A percentile compares a stretch with the other conserved stretches of the same genome.
Conservation (phyloP, 1,140 invertebrate genomes). For the Globodera rostochiensis region DNA sequence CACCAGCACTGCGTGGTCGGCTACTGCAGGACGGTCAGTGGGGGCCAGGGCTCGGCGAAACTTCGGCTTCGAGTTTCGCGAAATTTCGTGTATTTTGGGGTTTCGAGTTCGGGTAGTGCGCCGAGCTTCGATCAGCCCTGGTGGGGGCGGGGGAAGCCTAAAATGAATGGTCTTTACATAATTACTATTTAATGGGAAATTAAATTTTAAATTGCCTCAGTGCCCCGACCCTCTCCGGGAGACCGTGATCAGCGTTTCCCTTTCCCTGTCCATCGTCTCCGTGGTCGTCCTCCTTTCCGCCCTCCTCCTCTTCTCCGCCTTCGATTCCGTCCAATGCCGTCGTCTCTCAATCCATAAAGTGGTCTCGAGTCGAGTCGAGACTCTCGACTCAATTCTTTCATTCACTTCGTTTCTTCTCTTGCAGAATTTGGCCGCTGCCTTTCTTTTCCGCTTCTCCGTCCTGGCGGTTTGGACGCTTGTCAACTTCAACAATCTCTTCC, state of each 20-base stretch:
- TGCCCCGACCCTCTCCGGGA: slow-evolving; percentile 61
- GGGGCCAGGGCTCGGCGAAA: too few relatives aligned
- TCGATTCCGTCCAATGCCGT: slow-evolving; percentile 63
- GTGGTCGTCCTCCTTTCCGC: slow-evolving; percentile 58
- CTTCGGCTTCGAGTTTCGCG: too few relatives aligned
- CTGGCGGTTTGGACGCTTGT: slow-evolving; percentile 59
- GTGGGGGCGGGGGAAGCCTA: neutral
- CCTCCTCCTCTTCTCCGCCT: slow-evolving; percentile 60
- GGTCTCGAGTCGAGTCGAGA: too few relatives aligned
- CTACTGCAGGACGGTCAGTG: slow-evolving; percentile 58
- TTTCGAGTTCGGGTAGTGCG: too few relatives aligned
- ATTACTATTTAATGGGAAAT: too few relatives aligned
- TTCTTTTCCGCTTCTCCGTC: slow-evolving; percentile 67
- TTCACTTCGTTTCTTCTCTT: neutral
- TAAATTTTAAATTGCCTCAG: slow-evolving; percentile 39
- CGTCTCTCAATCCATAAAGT: slow-evolving; percentile 68
- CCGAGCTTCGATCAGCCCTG: too few relatives aligned
- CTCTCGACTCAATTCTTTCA: neutral
- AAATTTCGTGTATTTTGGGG: too few relatives aligned
- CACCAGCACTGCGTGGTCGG: slow-evolving; percentile 52
- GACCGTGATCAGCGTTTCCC: slow-evolving; percentile 57
- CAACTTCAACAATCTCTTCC: slow-evolving; percentile 58
- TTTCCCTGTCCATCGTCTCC: slow-evolving; percentile 60
- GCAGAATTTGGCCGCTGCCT: slow-evolving; percentile 67
- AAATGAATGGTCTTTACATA: too few relatives aligned